These are phyloP conservation scores for Tachina fera DNA, from an alignment of 2,888 invertebrate genomes.

Conservation along the genomic window DNA sequence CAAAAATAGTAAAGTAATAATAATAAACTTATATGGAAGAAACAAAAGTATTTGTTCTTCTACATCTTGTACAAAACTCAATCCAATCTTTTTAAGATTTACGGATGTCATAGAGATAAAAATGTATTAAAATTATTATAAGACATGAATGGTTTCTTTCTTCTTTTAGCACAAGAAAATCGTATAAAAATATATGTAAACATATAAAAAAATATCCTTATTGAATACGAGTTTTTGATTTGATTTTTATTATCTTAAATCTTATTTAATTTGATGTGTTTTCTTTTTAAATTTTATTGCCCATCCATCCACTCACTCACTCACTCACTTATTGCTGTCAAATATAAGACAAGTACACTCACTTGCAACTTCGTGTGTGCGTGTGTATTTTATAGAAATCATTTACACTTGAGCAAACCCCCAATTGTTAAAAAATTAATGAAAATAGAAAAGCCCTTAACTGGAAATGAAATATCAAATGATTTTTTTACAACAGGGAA, in stretches of 20 bases:
- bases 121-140: slow-evolving; percentile 56
- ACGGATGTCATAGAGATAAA: slow-evolving; percentile 50
- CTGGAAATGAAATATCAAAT: slow-evolving; percentile 11
- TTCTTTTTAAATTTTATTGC: background rate
- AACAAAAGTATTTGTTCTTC: background rate
- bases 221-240: slow-evolving; percentile 43
- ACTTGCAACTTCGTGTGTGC: background rate
- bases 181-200: slow-evolving; percentile 2
- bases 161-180: background rate
- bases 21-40: no score
- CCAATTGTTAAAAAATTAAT: slow-evolving; percentile 49
- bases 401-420: slow-evolving; percentile 41
- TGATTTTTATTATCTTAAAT: slow-evolving; percentile 55
- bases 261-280: slow-evolving; percentile 23
- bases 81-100: slow-evolving; percentile 51
- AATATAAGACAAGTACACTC: no score
- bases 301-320: background rate
- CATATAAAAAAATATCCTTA: slow-evolving; percentile 9
- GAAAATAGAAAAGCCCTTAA: slow-evolving; percentile 34
- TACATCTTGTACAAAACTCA: background rate
- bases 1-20: no score
- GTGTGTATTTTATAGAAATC: slow-evolving; percentile 24
- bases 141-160: slow-evolving; percentile 3
- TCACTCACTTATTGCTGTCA: no score
- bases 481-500: background rate